Base-by-base conservation (phyloP, 2,888 invertebrate genomes). In the Apodemia duryi region DNA sequence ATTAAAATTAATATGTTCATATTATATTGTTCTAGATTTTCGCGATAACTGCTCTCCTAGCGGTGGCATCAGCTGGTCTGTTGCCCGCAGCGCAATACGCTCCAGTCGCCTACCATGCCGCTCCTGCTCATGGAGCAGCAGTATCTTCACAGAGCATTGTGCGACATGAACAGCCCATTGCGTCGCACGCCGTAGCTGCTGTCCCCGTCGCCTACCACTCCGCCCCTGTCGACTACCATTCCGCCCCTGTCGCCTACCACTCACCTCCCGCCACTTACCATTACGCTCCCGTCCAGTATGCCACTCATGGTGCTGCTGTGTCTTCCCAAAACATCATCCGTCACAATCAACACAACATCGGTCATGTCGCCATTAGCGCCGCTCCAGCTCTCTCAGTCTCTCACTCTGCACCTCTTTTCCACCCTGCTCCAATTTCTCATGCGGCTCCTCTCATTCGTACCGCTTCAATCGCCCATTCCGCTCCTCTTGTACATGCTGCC, bases 1-100 rank as follows among this genome's bases (percentile, higher is more conserved):
- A n/a, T n/a, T n/a, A n/a, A n/a, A n/a, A n/a, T n/a, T n/a, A n/a
- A n/a, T n/a, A n/a, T n/a, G n/a, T n/a, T n/a, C n/a, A n/a, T n/a
- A n/a, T n/a, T n/a, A n/a, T n/a, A n/a, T n/a, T n/a, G n/a, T 78
- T 76, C 13, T 72, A 90, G 89, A 75, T 89, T 62, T 62, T 89
- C 54, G 75, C 80, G 65, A 54, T 92, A 73, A 79, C 85, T 77
- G 85, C 88, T 65, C 74, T 91, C 67, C 70, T 91, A 75, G 87
- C 88, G 62, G 83, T 92, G 61, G 83, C 91, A 32, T 70, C 80
- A 57, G 88, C 88, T 13, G 87, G 86, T 60, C 81, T 88, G 60
- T 71, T 90, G 67, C 79, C 86, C 2, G 75, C 74, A 65, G 72
- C 93, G n/a, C 77, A 80, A 52, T 90, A 91, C 75, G 86, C 87